Evolutionary conservation across 2,888 invertebrate species (phyloP), one percentile per base, ranked within the genome.

Genomic region (Dusona sp.): DNA sequence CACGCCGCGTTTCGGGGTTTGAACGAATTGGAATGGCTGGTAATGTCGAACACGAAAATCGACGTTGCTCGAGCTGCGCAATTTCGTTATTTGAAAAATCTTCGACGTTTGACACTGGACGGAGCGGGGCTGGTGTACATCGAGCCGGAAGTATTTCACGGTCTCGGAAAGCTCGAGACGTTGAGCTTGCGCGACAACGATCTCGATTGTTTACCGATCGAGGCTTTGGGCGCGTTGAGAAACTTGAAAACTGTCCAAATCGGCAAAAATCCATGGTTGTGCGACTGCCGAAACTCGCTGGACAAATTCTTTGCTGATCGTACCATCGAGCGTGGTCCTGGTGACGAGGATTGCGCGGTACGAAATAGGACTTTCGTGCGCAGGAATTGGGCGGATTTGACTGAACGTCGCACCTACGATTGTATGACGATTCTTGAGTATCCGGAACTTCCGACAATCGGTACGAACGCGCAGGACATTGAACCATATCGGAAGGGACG

Each of bases 251-350:
- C 83, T 11, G 87, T 91, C 19, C 89, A 88, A 9, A 90, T 92
- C 48, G 92, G 90, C 25, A 87, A 90, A 1, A 92, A 92, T 65
- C 92, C 92, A 0, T 92, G 92, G 92, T 83, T 91, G 0, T 92
- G 92, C 87, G 90, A 90, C 13, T 92, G 92, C 33, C 87, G 89
- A 19, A 61, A 73, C 6, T 84, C 79, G 19, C 57, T 92, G 11
- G 87, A 89, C 1, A 73, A 68, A 19, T 92, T 90, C 33, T 88
- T 92, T 7, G 84, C 78, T 6, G 82, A 85, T 1, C 86, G 86
- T 1, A 81, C 57, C 3, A 90, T 92, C 45, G 38, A 87, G 1
- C 87, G 89, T 11, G 90, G 79, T 4, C 70, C 83, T 4, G 19
- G 48, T 19, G 83, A 85, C 67, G 87, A 67, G 38, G 61, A 11